Evolutionary conservation across 2,113 vertebrate species (phyloP), one percentile per base, ranked within the genome.

Genomic region (Ramphastos sulfuratus): DNA sequence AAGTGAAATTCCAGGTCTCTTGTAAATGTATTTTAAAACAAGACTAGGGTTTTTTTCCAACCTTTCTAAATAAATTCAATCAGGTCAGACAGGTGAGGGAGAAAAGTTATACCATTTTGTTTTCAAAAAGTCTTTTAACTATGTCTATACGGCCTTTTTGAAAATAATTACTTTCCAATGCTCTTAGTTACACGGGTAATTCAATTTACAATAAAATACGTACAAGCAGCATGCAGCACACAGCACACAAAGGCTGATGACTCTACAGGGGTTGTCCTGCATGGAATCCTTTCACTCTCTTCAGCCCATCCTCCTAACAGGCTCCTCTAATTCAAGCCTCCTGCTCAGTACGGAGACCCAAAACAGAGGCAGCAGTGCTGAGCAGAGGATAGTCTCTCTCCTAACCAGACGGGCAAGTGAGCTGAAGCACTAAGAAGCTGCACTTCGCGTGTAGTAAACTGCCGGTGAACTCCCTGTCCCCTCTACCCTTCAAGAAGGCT

Each of bases 1-100:
- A 89, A 93, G 89, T 87, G 79, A 92, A 77, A 96, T 94, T 86
- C 93, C 87, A 93, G 90, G 74, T 64, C 81, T 78, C 63, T 71
- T 27, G 31, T 18, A 92, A 85, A 89, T 61, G 89, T 65, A 89
- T 92, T 88, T 92, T 73, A 81, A 96, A 95, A 87, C 65, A 86
- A 52, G 67, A 48, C 52, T 48, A 6, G 6, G 50, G 23, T 18
- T 52, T 4, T 63, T 85, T 60, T 67, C 77, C 85, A 78, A 12
- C 13, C 50, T 83, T 79, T 71, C 54, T 15, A 63, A 79, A 69
- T 46, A 90, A 60, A 87, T 92, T 58, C 66, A 63, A 24, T 6
- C 46, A 44, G 28, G 17, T 33, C 74, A 87, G 67, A 73, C 76
- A 48, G 56, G 54, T 28, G 60, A 90, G 37, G 31, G 16, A 72